These are phyloP conservation scores for Sinosuthora webbiana DNA, from an alignment of 2,113 vertebrate species.

Conservation along the genomic window DNA sequence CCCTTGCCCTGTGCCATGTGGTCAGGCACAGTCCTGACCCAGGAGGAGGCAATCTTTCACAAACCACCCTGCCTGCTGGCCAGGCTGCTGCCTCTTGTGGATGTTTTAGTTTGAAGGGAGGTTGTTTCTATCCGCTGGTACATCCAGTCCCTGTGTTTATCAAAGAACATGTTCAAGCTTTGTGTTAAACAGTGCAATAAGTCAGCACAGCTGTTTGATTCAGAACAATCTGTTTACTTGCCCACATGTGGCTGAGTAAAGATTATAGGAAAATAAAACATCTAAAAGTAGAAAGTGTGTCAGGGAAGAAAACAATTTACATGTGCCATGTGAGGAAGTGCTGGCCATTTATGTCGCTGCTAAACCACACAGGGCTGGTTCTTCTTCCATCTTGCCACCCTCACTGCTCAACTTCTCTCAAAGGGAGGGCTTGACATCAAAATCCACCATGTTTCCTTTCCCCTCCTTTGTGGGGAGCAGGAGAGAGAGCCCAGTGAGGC, in stretches of 20 bases:
- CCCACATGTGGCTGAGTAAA: neutral
- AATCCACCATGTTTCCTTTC: neutral
- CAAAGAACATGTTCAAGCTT: neutral
- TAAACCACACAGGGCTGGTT: neutral
- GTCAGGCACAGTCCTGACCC: neutral
- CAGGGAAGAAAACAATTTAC: neutral
- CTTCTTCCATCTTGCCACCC: neutral
- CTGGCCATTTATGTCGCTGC: neutral
- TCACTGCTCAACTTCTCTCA: neutral
- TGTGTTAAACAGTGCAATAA: neutral
- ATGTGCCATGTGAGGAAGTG: neutral
- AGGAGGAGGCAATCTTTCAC: neutral
- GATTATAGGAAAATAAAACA: neutral
- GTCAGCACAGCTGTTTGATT: neutral
- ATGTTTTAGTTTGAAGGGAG: neutral
- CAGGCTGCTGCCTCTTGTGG: neutral
- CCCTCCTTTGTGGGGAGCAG: neutral
- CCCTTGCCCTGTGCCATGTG: accelerated
- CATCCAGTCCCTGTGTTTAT: neutral
- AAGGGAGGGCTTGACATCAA: neutral
- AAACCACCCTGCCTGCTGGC: neutral
- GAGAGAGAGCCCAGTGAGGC: neutral
- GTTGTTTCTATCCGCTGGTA: neutral
- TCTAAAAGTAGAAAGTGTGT: neutral
- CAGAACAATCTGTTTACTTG: conserved; percentile 21